Evolutionary conservation across 53 echinoderm and acorn worm genomes (phyloP), one percentile per base, ranked within the genome.

Genomic region (Hippasteria phrygiana): DNA sequence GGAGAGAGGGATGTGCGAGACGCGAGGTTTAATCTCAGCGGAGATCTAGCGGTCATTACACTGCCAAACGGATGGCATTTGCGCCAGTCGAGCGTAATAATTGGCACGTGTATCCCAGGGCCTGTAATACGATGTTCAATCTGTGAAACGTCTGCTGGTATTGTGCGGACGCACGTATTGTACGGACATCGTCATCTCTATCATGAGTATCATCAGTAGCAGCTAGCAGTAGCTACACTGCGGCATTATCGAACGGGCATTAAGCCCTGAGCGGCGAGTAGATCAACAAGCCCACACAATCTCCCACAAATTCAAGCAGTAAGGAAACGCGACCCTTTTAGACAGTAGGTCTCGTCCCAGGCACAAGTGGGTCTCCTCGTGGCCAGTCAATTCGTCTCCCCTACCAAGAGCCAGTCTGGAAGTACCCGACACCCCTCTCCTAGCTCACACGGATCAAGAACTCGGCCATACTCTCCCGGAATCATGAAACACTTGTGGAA

Each of bases 401-500:
- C 36, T 36, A 3, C 70, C 0, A 28, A 22, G 48, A 12, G 54
- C 16, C 46, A 5, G 31, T 53, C 2, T 14, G 9, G 65, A 48
- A n/a, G 31, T 66, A 16, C 65, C 13, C 31, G 47, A 39, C n/a
- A 38, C 39, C 31, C 31, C 63, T 27, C 43, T 43, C 4, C 0
- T 81, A 31, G 26, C 17, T 43, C 11, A 38, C 40, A 62, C 31
- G 16, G 9, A 11, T 11, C 16, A 65, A 29, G 14, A 65, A 13
- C 65, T 3, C 65, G 14, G 29, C 54, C 12, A 13, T 17, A 63
- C 37, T 41, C 37, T 40, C 6, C 43, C 43, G 36, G 12, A 24
- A 85, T n/a, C 70, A 85, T 85, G 85, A 64, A 85, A 50, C 85
- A 70, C 85, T 71, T 85, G 71, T 85, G 85, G 85, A 85, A 18